Conservation (phyloP, 2,888 invertebrate genomes). For the Oegoconia quadripuncta region DNA sequence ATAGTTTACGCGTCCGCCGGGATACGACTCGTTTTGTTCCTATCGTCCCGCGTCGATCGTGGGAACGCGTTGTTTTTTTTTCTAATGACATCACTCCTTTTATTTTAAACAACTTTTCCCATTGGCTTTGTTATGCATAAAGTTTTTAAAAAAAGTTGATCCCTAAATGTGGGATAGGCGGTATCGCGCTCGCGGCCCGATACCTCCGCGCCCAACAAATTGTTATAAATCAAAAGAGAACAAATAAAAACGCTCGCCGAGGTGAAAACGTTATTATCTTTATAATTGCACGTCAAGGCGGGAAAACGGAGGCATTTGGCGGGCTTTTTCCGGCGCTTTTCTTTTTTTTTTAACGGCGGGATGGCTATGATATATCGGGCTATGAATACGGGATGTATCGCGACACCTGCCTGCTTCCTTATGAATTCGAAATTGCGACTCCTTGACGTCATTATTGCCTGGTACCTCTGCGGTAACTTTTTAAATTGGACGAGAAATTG, state of each 20-base stretch:
- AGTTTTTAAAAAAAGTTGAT: constrained; percentile 7
- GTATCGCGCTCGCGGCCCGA: constrained; percentile 19
- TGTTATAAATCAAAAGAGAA: constrained; percentile 72
- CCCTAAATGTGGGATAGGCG: not conserved
- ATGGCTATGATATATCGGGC: constrained; percentile 69
- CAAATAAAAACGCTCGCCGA: constrained; percentile 71
- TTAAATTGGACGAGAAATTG: constrained; percentile 30
- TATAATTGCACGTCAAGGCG: constrained; percentile 78
- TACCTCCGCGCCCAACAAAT: constrained; percentile 36
- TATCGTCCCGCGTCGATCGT: constrained; percentile 34
- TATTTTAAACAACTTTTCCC: constrained; percentile 16
- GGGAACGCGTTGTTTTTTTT: constrained; percentile 52
- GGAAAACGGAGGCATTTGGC: constrained; percentile 47
- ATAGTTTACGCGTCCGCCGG: constrained; percentile 69
- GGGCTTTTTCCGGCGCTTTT: constrained; percentile 45
- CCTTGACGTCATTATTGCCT: constrained; percentile 53
- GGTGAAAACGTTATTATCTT: constrained; percentile 78
- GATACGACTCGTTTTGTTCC: constrained; percentile 45
- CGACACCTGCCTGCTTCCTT: constrained; percentile 68
- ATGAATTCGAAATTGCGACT: constrained; percentile 69
- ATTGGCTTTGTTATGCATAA: constrained; percentile 8
- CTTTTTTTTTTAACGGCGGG: constrained; percentile 43
- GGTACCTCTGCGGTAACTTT: constrained; percentile 22
- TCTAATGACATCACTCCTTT: constrained; percentile 33
- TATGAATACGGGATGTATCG: constrained; percentile 74